Base-by-base conservation (phyloP, 1,140 invertebrate genomes). In the Trichonephila clavipes region DNA sequence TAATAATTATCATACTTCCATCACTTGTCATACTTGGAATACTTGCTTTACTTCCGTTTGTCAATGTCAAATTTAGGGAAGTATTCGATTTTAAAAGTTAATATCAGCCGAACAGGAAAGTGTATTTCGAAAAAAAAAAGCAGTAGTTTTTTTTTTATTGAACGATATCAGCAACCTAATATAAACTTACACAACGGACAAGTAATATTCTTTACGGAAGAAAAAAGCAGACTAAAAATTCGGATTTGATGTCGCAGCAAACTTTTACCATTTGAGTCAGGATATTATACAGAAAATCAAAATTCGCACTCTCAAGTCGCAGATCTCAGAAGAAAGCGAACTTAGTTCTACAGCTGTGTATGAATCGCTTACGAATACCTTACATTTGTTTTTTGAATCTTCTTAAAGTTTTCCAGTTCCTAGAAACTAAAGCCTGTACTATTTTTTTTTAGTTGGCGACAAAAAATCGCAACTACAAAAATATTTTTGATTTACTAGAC, bases 231-330 rank as follows among this genome's bases (percentile, higher is more conserved):
- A 85, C 59, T 16, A 18, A 64, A 87, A 87, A 87, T 87, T 34
- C 59, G 12, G n/a, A 87, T 87, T 64, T 62, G n/a, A 34, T 28
- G 59, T 62, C 85, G 18, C n/a, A 64, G 85, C 28, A 62, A 62
- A 87, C 24, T n/a, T 62, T 87, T n/a, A 87, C 62, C 85, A 87
- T 87, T 87, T 87, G 85, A 87, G 62, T 28, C 19, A 61, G 85
- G 34, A 61, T 61, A 87, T 87, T 61, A 87, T 87, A 44, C 85
- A 24, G 85, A 87, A 34, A 64, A 87, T 87, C 59, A 87, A 87
- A 87, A 87, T 87, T 87, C 85, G 59, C 28, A 62, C 16, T 59
- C 85, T 40, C 85, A 64, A 64, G 7, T 34, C 58, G 21, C 28
- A 34, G 85, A 87, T 61, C 24, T 40, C 64, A 64, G 51, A 12